Evolutionary conservation across 1,140 invertebrate genomes (phyloP).

Genomic region (Dufourea novaeangliae): DNA sequence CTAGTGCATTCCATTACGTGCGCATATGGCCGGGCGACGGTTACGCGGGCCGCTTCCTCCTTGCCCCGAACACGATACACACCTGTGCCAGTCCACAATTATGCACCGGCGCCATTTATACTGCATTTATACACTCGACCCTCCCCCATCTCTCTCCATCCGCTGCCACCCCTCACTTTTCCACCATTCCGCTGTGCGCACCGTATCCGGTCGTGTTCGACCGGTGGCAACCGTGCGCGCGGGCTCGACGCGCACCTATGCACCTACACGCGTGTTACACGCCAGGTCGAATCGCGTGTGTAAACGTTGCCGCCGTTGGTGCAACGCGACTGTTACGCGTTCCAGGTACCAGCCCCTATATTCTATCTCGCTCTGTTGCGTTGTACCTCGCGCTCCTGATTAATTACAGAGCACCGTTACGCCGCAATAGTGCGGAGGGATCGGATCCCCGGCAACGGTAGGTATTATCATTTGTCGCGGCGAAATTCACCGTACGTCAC

Average conservation of each 20-base stretch:
- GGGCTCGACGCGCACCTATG: background rate
- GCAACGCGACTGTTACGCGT: conserved; percentile 23
- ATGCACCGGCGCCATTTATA: conserved; percentile 56
- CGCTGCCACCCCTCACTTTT: conserved; percentile 41
- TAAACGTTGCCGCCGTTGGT: conserved; percentile 49
- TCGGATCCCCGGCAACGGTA: conserved; percentile 11
- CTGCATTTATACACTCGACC: conserved; percentile 52
- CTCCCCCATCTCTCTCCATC: conserved; percentile 15
- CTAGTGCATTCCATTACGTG: conserved; percentile 30
- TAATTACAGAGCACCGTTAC: conserved; percentile 72
- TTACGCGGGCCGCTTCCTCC: conserved; percentile 44
- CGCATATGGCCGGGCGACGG: conserved; percentile 29
- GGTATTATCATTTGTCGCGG: conserved; percentile 54
- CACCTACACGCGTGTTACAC: too few species aligned
- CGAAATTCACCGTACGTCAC: conserved; percentile 46
- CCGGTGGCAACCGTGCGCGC: conserved; percentile 9
- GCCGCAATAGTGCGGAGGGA: conserved; percentile 15
- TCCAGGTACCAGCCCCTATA: conserved; percentile 20
- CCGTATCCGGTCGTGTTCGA: conserved; percentile 27
- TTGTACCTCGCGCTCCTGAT: conserved; percentile 60
- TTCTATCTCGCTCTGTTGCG: too few species aligned
- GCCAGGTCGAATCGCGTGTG: too few species aligned
- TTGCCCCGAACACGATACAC: conserved; percentile 38
- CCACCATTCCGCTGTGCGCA: background rate
- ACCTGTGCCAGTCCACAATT: conserved; percentile 52